Base-by-base conservation (phyloP, 2,888 invertebrate species). In the Apocheima hispidaria region DNA sequence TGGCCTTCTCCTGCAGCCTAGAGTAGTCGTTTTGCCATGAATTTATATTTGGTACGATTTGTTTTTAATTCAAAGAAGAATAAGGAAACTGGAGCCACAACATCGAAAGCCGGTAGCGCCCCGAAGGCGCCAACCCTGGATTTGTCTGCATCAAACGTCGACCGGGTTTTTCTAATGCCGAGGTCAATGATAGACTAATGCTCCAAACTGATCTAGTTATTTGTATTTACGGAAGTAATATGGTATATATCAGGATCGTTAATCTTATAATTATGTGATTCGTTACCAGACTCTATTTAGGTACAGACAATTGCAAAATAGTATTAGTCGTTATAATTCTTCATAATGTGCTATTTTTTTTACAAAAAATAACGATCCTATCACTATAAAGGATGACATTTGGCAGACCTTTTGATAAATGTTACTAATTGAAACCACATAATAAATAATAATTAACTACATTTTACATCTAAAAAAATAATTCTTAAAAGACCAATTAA, bases 1-100 rank as follows among this genome's bases (percentile, higher is more conserved):
- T 69, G 80, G 77, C 84, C 82, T 86, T 85, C 82, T 70, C 46
- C 53, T 55, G 62, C 76, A 86, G 73, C 88, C 88, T 88, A 87
- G 87, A 89, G 77, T 77, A 77, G 81, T n/a, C 20, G 30, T 85
- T 71, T 65, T 72, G 61, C 77, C 76, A 85, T 84, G 72, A 64
- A 73, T 74, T 75, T 78, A 73, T 79, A 79, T 79, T 78, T 77
- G 78, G 83, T 79, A 76, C 65, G 57, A 67, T 71, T 71, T 71
- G 72, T 80, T 78, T 74, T 64, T 64, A 48, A 57, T 66, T 71
- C 70, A 67, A 69, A 77, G 70, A 60, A 65, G 70, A 76, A 69
- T 74, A 9, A 73, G 77, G 76, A 74, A 75, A 70, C 66, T 61
- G 57, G 72, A 71, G 49, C 55, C 30, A 69, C 54, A 72, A 65